Percentiles rank a stretch among this genome's conserved stretches.
These are phyloP conservation scores for Thymelicus acteon DNA, from an alignment of 2,888 invertebrate genomes.

Conservation along the genomic window DNA sequence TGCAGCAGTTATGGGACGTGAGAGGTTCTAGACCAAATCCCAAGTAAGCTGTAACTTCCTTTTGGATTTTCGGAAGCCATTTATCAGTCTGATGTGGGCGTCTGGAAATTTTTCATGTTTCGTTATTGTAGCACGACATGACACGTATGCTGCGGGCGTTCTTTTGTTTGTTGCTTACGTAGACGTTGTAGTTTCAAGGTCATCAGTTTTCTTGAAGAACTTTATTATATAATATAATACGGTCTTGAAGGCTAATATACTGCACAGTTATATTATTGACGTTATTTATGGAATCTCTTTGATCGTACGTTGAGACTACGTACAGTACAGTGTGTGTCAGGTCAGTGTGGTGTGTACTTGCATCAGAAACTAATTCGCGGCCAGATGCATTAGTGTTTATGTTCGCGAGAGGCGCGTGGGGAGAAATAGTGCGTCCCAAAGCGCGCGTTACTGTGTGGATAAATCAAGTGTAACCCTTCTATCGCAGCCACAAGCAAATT, in stretches of 20 bases:
- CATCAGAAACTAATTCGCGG: constrained; percentile 56
- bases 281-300: constrained; percentile 9
- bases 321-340: background rate
- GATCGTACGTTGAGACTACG: background rate
- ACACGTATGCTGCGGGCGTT: constrained; percentile 67
- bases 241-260: background rate
- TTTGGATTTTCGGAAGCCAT: constrained; percentile 86
- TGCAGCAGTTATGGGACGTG: constrained; percentile 85
- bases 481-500: constrained; percentile 72
- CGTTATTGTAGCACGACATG: constrained; percentile 80
- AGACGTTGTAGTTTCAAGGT: constrained; percentile 54
- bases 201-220: constrained; percentile 35
- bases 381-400: constrained; percentile 71
- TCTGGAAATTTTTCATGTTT: constrained; percentile 85
- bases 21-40: constrained; percentile 86
- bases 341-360: constrained; percentile 28
- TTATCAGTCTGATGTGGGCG: constrained; percentile 85
- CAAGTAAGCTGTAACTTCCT: constrained; percentile 86
- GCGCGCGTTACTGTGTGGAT: constrained; percentile 70
- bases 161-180: constrained; percentile 71
- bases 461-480: constrained; percentile 81
- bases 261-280: constrained; percentile 2
- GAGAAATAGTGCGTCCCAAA: constrained; percentile 72
- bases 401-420: constrained; percentile 56
- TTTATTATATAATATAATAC: constrained; percentile 6